phyloP scores from a whole-genome alignment of 2,797 vertebrate genomes.

The Lithobates pipiens region DNA sequence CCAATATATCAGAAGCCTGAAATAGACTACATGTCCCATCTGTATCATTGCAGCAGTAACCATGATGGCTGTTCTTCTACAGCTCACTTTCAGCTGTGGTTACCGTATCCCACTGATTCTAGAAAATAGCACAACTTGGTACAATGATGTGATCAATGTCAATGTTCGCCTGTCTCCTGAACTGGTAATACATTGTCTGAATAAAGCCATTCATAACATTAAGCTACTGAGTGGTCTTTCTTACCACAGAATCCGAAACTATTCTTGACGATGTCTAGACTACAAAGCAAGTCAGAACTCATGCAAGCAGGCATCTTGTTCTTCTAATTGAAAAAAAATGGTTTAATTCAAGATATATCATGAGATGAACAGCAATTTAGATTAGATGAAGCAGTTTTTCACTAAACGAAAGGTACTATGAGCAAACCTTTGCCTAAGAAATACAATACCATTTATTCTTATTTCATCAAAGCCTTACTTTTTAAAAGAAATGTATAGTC shows the following conservation, averaged over 20 bases:
- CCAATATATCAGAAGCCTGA: background rate
- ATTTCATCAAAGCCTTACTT: background rate
- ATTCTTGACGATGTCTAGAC: conserved; percentile 36
- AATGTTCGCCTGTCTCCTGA: background rate
- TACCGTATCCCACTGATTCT: background rate
- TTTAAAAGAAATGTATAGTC: background rate
- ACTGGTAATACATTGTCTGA: conserved; percentile 10
- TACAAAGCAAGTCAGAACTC: background rate
- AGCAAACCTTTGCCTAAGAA: conserved; percentile 28
- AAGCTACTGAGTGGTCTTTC: conserved; percentile 28
- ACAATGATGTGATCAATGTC: background rate
- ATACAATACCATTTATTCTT: conserved; percentile 37
- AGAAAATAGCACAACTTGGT: background rate
- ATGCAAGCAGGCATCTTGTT: conserved; percentile 22
- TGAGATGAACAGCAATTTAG: conserved; percentile 48
- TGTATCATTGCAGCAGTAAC: background rate
- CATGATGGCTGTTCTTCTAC: background rate
- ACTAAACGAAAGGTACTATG: conserved; percentile 33
- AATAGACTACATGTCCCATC: background rate
- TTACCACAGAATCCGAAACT: conserved; percentile 18
- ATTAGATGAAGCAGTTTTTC: conserved; percentile 45
- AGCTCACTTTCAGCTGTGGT: background rate
- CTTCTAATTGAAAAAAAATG: conserved; percentile 53
- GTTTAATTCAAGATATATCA: conserved; percentile 56
- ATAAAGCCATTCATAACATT: background rate